Evolutionary conservation across 2,113 vertebrate species (phyloP), one percentile per base, ranked within the genome.

Genomic region (Caretta caretta): DNA sequence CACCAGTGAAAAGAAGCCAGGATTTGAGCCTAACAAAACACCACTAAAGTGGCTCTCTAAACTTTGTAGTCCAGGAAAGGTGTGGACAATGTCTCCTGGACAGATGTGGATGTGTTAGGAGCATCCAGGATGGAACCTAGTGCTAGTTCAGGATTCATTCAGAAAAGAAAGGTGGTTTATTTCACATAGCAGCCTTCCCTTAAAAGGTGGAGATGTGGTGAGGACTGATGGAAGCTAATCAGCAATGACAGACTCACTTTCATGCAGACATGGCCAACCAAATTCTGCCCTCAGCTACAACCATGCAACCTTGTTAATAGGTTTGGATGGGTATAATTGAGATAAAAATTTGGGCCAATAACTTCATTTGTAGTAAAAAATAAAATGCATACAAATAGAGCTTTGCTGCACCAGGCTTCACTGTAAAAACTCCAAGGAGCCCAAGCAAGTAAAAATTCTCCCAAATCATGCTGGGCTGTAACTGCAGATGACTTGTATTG

Each of bases 401-500:
- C 92, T 96, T 46, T 95, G 85, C 53, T 93, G 85, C 85, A 95
- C 69, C 72, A 94, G 89, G 42, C 65, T 83, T 12, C 93, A 87
- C 81, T 90, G 51, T 72, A 62, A 89, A 80, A 94, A 94, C 94
- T 94, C 91, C 90, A 57, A 93, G 93, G 76, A 93, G 76, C 50
- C 50, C 80, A 93, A 88, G 92, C 42, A 93, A 94, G 62, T 88
- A 72, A 65, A 80, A 59, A 95, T 96, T 86, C 95, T 93, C 89
- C 94, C 75, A 89, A 93, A 96, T 79, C 92, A 92, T 80, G 81
- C 95, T 83, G 95, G 92, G 89, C 72, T 93, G 92, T 97, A 97
- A 97, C 94, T 91, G 93, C 65, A 92, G 90, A 95, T 97, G 96
- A 96, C 97, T 95, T 95, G 93, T 62, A 91, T 93, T 89, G 75